A percentile compares a stretch with the other conserved stretches of the same genome.
Conservation (phyloP, 64 coral and sea anemone species). For the Catalaphyllia jardinei region DNA sequence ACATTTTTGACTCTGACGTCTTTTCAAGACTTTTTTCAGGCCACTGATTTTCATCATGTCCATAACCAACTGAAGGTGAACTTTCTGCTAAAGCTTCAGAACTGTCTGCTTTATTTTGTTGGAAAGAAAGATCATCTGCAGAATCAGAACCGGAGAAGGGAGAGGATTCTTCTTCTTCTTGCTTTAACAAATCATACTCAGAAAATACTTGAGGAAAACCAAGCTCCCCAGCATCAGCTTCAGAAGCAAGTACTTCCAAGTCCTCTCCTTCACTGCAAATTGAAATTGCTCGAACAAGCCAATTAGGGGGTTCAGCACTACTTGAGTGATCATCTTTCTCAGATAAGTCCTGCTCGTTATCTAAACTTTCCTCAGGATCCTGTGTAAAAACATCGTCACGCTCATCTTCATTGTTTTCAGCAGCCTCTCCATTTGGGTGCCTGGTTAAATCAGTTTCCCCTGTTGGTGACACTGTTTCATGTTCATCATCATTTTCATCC, state of each 20-base stretch:
- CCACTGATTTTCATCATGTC: background rate
- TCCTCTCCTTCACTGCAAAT: conserved; percentile 97
- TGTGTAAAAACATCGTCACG: conserved; percentile 67
- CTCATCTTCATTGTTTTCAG: conserved; percentile 3
- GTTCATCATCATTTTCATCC: conserved; percentile 23
- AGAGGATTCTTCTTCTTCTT: background rate
- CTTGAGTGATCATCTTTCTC: conserved; percentile 9
- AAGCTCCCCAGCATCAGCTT: conserved; percentile 74
- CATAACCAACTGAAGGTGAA: background rate
- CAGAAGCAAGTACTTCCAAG: conserved; percentile 82
- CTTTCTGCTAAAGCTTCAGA: background rate
- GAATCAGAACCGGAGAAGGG: background rate
- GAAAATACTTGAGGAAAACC: conserved; percentile 81
- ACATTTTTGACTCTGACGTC: background rate
- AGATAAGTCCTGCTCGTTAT: conserved; percentile 28
- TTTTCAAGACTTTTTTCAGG: background rate
- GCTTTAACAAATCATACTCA: background rate
- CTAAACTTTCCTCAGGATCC: conserved; percentile 1
- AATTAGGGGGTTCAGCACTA: conserved; percentile 41
- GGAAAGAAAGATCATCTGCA: background rate
- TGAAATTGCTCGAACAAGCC: conserved; percentile 93
- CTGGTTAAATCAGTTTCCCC: background rate
- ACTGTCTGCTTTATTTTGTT: background rate
- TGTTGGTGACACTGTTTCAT: conserved; percentile 8
- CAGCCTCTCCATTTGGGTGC: background rate